These are phyloP conservation scores for Gastrophysa polygoni DNA, from an alignment of 2,888 invertebrate species.

Conservation along the genomic window DNA sequence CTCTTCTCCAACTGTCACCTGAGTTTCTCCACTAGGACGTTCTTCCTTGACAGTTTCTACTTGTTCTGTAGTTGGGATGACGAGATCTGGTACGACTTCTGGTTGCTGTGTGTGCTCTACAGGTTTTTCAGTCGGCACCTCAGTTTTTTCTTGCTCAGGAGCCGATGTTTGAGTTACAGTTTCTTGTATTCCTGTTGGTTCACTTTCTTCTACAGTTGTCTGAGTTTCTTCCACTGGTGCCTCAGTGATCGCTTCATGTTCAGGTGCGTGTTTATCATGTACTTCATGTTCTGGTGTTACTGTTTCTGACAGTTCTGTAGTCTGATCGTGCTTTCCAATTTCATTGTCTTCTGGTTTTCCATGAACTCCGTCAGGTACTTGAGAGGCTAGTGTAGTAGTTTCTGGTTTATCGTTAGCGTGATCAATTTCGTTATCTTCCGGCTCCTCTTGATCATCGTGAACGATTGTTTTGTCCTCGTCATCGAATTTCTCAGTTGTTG, in stretches of 20 bases:
- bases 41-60: not conserved
- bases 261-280: constrained; percentile 3
- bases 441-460: constrained; percentile 17
- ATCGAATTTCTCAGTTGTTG: not conserved
- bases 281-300: constrained; percentile 12
- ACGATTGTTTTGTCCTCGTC: not conserved
- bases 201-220: not conserved
- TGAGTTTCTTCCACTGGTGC: not conserved
- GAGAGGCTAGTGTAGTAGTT: not conserved
- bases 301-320: not conserved
- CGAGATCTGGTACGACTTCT: not conserved
- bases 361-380: constrained; percentile 3
- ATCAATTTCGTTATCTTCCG: constrained; percentile 17
- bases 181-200: constrained; percentile 7
- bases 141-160: not conserved
- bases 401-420: constrained; percentile 26
- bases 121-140: not conserved
- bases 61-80: not conserved
- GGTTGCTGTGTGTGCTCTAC: not conserved
- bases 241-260: not conserved
- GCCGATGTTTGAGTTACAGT: not conserved
- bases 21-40: not conserved
- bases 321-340: not conserved
- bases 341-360: constrained; percentile 5
- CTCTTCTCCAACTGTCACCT: not conserved